phyloP scores from a whole-genome alignment of 2,113 vertebrate species.

The Gorsachius goisagi region DNA sequence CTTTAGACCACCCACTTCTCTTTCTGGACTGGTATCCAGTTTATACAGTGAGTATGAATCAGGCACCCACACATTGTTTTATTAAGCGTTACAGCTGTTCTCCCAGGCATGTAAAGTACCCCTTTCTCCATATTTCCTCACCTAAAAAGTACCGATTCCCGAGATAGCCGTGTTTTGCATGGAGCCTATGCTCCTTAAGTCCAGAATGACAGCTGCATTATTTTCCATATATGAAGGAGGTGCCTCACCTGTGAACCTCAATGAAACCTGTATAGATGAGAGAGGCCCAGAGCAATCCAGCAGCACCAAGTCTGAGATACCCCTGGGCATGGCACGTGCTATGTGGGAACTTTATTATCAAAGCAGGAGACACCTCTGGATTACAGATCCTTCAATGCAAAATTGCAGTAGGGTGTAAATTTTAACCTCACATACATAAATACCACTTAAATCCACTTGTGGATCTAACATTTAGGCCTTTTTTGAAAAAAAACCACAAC shows the following conservation, averaged over 20 bases:
- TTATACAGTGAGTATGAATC: neutral
- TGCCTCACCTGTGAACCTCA: neutral
- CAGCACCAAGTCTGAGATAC: neutral
- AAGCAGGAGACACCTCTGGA: neutral
- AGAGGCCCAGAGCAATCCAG: neutral
- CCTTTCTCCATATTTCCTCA: neutral
- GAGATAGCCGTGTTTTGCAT: neutral
- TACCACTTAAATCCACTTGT: neutral
- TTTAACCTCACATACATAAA: neutral
- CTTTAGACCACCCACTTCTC: neutral
- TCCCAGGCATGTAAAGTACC: neutral
- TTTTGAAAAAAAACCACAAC: neutral
- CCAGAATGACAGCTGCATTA: neutral
- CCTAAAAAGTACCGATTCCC: neutral
- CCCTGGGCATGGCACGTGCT: accelerated
- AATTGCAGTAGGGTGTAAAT: neutral
- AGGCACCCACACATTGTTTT: neutral
- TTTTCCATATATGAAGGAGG: neutral
- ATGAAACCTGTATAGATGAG: neutral
- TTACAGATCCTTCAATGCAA: neutral
- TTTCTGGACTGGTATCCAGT: neutral
- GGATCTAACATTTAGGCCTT: neutral
- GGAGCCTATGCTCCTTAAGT: neutral
- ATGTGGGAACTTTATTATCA: neutral
- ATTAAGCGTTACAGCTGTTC: neutral